phyloP scores from a whole-genome alignment of 2,797 vertebrate genomes.

The Alauda arvensis region DNA sequence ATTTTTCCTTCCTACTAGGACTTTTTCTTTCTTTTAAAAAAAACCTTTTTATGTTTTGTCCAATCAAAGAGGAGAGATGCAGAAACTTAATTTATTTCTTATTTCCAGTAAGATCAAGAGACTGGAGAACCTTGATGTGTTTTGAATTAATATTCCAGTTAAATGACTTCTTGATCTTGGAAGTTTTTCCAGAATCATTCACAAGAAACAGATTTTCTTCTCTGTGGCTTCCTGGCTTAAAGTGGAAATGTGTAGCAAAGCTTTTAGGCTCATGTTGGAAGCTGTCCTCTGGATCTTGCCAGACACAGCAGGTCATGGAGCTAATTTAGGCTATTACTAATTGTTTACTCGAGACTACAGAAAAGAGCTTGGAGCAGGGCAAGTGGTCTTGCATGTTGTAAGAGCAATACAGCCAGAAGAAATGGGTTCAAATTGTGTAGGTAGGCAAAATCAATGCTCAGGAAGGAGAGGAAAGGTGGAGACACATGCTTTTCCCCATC shows the following conservation, averaged over 20 bases:
- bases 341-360: neutral
- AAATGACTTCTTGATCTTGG: neutral
- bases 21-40: neutral
- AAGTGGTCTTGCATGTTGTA: neutral
- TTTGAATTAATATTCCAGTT: neutral
- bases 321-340: neutral
- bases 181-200: neutral
- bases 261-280: neutral
- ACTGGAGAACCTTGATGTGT: neutral
- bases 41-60: neutral
- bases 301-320: neutral
- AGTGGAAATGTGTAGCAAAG: neutral
- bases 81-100: neutral
- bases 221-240: neutral
- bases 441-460: neutral
- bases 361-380: neutral
- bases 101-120: neutral
- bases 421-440: neutral
- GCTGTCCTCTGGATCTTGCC: neutral
- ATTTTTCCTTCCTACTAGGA: neutral
- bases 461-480: neutral
- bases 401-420: neutral
- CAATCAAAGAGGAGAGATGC: neutral
- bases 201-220: neutral
- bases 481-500: neutral